These are phyloP conservation scores for Drosophila equinoxialis DNA, from an alignment of 1,140 invertebrate genomes.

Conservation along the genomic window DNA sequence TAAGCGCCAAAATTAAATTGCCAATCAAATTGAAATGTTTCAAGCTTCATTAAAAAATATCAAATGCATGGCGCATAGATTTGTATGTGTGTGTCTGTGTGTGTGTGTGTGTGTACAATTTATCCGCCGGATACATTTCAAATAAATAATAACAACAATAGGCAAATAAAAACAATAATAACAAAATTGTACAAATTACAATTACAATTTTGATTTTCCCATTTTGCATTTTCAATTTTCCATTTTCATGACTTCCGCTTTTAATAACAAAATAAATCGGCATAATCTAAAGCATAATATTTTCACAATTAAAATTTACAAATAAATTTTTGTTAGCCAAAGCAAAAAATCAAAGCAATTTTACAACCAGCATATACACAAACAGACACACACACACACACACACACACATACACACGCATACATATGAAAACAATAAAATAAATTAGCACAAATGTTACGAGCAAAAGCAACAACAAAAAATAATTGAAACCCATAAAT, in stretches of 20 bases:
- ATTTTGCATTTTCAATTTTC: constrained; percentile 36
- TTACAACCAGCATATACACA: too few species aligned
- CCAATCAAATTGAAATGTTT: constrained; percentile 72
- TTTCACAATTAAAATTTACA: constrained; percentile 81
- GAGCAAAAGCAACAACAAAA: constrained; percentile 48
- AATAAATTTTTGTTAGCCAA: constrained; percentile 76
- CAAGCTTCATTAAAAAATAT: constrained; percentile 78
- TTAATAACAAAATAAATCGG: constrained; percentile 82
- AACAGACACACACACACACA: constrained; percentile 31
- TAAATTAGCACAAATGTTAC: constrained; percentile 74
- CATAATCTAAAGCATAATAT: constrained; percentile 80
- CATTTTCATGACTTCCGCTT: constrained; percentile 77
- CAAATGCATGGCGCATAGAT: constrained; percentile 26
- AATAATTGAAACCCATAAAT: constrained; percentile 75
- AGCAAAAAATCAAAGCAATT: constrained; percentile 76
- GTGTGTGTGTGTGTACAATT: constrained; percentile 47
- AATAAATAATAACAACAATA: constrained; percentile 70
- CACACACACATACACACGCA: constrained; percentile 17
- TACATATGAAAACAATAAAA: constrained; percentile 63
- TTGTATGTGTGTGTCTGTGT: constrained; percentile 10
- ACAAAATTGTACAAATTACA: constrained; percentile 68
- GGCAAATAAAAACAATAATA: constrained; percentile 51
- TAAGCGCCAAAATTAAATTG: constrained; percentile 26
- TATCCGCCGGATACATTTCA: constrained; percentile 79
- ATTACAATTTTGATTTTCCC: constrained; percentile 64